Base-by-base conservation (phyloP, 1,140 invertebrate genomes). In the Anoplophora glabripennis region DNA sequence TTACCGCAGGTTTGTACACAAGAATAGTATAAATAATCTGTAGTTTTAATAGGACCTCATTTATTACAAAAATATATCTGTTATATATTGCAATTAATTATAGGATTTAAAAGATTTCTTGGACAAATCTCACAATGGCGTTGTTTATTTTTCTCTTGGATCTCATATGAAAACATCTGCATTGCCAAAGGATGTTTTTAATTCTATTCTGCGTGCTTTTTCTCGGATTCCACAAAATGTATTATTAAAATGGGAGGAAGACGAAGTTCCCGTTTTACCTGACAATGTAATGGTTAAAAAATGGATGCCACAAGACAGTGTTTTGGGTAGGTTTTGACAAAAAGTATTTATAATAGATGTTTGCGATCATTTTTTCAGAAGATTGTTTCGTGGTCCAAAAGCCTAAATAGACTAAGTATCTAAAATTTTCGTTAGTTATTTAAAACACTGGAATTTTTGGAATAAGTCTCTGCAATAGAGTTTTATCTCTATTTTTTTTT, bases 91-190 rank as follows among this genome's bases (percentile, higher is more conserved):
- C n/a, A n/a, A n/a, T n/a, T n/a, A n/a, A n/a, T 12, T 18, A 11
- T 11, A 35, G 18, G 53, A 55, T 21, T 46, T 76, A 14, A 56
- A 75, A 40, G 57, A 69, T n/a, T 72, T 71, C 53, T 42, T 77
- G 21, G 67, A 68, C 11, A 59, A 64, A 7, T 58, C 66, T 8
- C 54, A 69, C 18, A 62, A 76, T 7, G 77, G 77, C 7, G 66
- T 75, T 21, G 70, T 79, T 46, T 74, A 74, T 41, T 78, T 79
- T 51, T 73, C 71, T 40, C 53, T 79, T 7, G 78, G 78, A 4
- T 68, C 74, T 11, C 72, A 68, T 18, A n/a, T 75, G 11, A 55
- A 55, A 46, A 55, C 14, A 4, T 44, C 42, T 1, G 42, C 14
- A 4, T 9, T 28, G 7, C 14, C 14, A 18, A 40, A 44, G 8